Conservation (phyloP, 2,113 vertebrate genomes). For the Pungitius pungitius region DNA sequence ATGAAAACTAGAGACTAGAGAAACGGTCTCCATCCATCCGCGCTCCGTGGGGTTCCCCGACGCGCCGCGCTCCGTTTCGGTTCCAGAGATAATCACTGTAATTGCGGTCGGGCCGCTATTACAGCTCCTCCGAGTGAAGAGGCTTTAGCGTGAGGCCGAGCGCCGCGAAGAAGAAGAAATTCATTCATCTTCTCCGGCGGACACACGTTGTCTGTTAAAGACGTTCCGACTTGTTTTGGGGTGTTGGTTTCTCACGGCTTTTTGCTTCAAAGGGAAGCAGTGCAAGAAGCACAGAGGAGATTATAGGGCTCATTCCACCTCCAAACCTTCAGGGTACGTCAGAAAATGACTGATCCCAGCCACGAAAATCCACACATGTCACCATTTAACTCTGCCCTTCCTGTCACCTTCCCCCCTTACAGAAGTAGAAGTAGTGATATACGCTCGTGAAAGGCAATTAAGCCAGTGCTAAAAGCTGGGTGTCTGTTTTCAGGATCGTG, state of each 20-base stretch:
- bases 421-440: not conserved
- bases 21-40: not conserved
- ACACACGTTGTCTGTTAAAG: not conserved
- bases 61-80: not conserved
- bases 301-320: not conserved
- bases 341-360: not conserved
- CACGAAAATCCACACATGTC: not conserved
- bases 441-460: conserved; percentile 76
- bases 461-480: conserved; percentile 70
- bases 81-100: conserved; percentile 20
- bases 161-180: not conserved
- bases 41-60: not conserved
- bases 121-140: conserved; percentile 28
- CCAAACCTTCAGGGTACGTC: not conserved
- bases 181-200: not conserved
- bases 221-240: not conserved
- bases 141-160: conserved; percentile 3
- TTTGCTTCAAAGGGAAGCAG: not conserved
- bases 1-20: not conserved
- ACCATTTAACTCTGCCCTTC: not conserved
- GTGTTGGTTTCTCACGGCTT: not conserved
- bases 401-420: not conserved
- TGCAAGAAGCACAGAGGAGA: not conserved
- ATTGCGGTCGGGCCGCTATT: not conserved
- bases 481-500: conserved; percentile 70